Evolutionary conservation across 2,888 invertebrate genomes (phyloP).

Genomic region (Neocrepidodera transversa): DNA sequence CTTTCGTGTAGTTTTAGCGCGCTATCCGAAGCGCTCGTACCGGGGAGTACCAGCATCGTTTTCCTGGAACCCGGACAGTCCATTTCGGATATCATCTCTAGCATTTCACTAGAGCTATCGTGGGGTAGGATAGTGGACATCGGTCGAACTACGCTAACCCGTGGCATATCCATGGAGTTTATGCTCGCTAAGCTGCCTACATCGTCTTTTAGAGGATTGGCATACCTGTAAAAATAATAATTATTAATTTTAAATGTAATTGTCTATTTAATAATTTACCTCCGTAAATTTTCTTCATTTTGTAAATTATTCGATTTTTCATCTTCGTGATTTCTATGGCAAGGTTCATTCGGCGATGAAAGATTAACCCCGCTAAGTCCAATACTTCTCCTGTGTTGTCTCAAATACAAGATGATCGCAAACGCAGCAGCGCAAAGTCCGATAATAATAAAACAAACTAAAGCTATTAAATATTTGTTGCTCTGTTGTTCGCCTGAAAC

Average conservation of each 20-base stretch:
- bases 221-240: constrained; percentile 46
- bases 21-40: constrained; percentile 56
- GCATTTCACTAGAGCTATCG: constrained; percentile 66
- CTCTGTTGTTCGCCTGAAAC: constrained; percentile 65
- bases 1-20: constrained; percentile 53
- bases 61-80: constrained; percentile 61
- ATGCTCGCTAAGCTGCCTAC: constrained; percentile 57
- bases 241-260: constrained; percentile 23
- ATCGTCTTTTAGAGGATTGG: constrained; percentile 61
- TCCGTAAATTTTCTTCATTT: constrained; percentile 87
- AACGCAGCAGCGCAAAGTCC: constrained; percentile 56
- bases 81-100: constrained; percentile 69
- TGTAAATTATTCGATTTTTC: constrained; percentile 91
- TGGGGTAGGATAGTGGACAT: constrained; percentile 60
- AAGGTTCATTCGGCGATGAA: constrained; percentile 66
- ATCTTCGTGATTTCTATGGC: constrained; percentile 76
- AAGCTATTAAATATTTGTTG: constrained; percentile 61
- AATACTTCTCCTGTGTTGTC: constrained; percentile 64
- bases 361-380: constrained; percentile 64
- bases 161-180: constrained; percentile 58
- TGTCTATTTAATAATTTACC: too few relatives aligned
- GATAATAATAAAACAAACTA: constrained; percentile 60
- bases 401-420: constrained; percentile 65
- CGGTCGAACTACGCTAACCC: constrained; percentile 60
- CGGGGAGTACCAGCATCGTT: constrained; percentile 60